Evolutionary conservation across 2,113 vertebrate species (phyloP).

Genomic region (Odobenus rosmarus): DNA sequence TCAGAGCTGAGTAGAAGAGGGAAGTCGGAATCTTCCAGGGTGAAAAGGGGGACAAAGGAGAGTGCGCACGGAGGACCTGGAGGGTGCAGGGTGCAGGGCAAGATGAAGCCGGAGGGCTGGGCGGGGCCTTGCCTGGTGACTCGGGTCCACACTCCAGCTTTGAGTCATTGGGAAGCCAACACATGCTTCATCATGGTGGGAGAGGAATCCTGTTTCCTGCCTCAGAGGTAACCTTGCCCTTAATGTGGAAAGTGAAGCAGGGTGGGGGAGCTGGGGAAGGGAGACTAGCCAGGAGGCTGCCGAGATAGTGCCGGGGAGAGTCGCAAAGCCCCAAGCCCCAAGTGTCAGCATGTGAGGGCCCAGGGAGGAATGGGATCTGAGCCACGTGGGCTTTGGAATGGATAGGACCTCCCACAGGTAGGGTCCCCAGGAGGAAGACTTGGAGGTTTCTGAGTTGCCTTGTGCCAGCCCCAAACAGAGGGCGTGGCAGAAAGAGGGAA

Average conservation of each 20-base stretch:
- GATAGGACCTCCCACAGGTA: neutral
- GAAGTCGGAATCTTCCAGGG: neutral
- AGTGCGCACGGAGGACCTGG: neutral
- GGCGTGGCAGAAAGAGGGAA: no score
- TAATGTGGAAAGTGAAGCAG: neutral
- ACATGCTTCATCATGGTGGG: accelerated
- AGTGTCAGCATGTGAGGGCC: neutral
- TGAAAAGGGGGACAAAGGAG: neutral
- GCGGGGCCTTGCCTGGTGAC: no score
- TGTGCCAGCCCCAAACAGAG: neutral
- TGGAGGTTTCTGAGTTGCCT: slow-evolving; percentile 12
- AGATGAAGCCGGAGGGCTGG: neutral
- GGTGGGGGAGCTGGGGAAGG: neutral
- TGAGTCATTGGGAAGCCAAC: neutral
- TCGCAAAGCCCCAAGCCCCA: neutral
- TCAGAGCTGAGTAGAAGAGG: neutral
- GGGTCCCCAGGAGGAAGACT: neutral
- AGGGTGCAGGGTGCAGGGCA: neutral
- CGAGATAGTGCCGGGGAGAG: neutral
- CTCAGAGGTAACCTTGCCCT: neutral
- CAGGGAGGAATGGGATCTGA: neutral
- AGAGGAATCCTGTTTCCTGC: neutral
- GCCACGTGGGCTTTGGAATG: neutral
- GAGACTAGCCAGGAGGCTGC: neutral
- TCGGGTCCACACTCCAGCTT: neutral